phyloP scores from a whole-genome alignment of 2,888 invertebrate genomes.

The Hermaeophaga mercurialis region DNA sequence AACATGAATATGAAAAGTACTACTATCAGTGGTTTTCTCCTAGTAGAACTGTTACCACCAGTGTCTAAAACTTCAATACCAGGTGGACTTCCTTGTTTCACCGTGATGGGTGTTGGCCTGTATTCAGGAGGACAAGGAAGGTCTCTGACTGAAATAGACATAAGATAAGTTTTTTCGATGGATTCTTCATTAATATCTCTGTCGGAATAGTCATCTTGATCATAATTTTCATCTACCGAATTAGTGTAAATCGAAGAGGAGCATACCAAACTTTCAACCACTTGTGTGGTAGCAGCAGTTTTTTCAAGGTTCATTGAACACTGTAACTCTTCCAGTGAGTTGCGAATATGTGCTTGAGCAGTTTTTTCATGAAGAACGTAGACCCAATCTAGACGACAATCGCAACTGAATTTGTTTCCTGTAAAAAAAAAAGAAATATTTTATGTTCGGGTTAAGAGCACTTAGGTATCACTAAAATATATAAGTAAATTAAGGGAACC shows the following conservation, averaged over 20 bases:
- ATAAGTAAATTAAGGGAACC: no score
- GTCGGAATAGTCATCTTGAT: slow-evolving; percentile 6
- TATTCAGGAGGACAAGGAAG: slow-evolving; percentile 56
- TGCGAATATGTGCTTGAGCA: slow-evolving; percentile 70
- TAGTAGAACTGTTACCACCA: slow-evolving; percentile 1
- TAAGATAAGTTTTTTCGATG: slow-evolving; percentile 13
- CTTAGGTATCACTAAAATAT: no score
- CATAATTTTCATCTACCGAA: slow-evolving; percentile 23
- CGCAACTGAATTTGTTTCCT: slow-evolving; percentile 85
- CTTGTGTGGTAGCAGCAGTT: slow-evolving; percentile 25
- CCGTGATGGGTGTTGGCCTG: slow-evolving; percentile 48
- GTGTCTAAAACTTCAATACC: slow-evolving; percentile 10
- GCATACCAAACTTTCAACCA: slow-evolving; percentile 28
- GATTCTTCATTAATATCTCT: slow-evolving; percentile 14
- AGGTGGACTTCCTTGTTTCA: slow-evolving; percentile 41
- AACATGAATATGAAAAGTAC: slow-evolving; percentile 5
- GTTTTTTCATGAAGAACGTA: slow-evolving; percentile 76
- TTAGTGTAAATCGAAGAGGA: slow-evolving; percentile 26
- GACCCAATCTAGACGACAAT: slow-evolving; percentile 83
- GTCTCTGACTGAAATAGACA: slow-evolving; percentile 46
- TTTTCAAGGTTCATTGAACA: slow-evolving; percentile 65
- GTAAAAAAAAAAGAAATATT: slow-evolving; percentile 55
- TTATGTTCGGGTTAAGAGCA: no score
- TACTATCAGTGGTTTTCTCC: background rate
- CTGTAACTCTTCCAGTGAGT: slow-evolving; percentile 71